Conservation (phyloP, 1,140 invertebrate genomes). For the Pentalonia nigronervosa region DNA sequence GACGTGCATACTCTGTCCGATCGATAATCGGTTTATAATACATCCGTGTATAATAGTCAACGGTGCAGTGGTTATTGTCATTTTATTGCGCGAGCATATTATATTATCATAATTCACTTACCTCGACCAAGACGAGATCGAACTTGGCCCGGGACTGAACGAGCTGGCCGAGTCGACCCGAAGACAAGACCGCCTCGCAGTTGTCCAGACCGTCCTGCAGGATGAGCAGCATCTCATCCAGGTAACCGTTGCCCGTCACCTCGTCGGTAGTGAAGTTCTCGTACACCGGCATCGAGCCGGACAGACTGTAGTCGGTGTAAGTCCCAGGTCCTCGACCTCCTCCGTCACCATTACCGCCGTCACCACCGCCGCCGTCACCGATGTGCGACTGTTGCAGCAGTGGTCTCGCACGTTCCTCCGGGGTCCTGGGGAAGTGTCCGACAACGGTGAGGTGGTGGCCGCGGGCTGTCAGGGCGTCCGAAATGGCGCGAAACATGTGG, state of each 20-base stretch:
- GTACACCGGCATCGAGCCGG: not conserved
- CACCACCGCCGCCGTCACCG: not conserved
- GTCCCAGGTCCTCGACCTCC: not conserved
- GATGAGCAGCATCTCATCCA: not conserved
- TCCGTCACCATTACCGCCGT: no score
- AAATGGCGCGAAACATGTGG: conserved; percentile 63
- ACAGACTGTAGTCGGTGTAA: conserved; percentile 41
- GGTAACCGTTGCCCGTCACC: not conserved
- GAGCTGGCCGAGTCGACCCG: not conserved
- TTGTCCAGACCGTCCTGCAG: conserved; percentile 47
- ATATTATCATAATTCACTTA: not conserved
- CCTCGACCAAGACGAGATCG: conserved; percentile 39
- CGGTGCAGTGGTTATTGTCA: no score
- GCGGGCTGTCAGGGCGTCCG: conserved; percentile 61
- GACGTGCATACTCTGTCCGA: not conserved
- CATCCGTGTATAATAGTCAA: not conserved
- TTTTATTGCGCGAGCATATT: no score
- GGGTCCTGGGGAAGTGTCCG: conserved; percentile 54
- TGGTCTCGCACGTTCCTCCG: not conserved
- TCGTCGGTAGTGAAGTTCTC: conserved; percentile 29
- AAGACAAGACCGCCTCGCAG: conserved; percentile 29
- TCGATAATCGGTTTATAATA: not conserved
- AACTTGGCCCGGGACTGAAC: not conserved
- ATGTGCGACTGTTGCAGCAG: not conserved
- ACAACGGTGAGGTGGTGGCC: conserved; percentile 63